phyloP scores from a whole-genome alignment of 2,888 invertebrate species.

The Dolichomitus sp. region DNA sequence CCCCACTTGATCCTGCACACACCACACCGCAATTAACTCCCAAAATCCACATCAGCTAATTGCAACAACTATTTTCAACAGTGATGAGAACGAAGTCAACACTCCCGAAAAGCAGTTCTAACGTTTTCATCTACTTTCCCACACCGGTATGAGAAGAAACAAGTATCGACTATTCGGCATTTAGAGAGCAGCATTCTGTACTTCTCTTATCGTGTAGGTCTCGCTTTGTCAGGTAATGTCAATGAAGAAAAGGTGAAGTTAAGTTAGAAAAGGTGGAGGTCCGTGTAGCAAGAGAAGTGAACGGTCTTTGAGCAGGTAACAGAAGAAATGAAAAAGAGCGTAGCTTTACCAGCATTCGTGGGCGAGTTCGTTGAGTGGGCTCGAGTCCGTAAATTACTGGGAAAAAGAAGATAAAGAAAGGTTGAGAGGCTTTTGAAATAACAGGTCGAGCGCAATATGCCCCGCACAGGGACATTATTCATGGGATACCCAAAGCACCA shows the following conservation, averaged over 20 bases:
- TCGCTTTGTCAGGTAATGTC: background rate
- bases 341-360: conserved; percentile 2
- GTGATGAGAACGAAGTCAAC: background rate
- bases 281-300: background rate
- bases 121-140: background rate
- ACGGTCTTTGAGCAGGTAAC: background rate
- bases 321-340: background rate
- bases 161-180: background rate
- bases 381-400: conserved; percentile 18
- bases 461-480: conserved; percentile 4
- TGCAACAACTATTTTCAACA: background rate
- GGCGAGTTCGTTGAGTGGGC: conserved; percentile 1
- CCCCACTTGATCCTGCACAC: background rate
- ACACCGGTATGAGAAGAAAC: too few species aligned
- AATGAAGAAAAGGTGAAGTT: background rate
- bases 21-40: background rate
- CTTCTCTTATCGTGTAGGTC: background rate
- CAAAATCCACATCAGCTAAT: background rate
- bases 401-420: conserved; percentile 3
- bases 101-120: background rate
- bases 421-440: conserved; percentile 14
- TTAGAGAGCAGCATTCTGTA: background rate
- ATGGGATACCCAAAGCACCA: background rate
- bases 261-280: background rate
- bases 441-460: conserved; percentile 1